Percentiles rank a stretch among this genome's conserved stretches.
Evolutionary conservation across 2,113 vertebrate species (phyloP).

Genomic region (Psephotus haematonotus): DNA sequence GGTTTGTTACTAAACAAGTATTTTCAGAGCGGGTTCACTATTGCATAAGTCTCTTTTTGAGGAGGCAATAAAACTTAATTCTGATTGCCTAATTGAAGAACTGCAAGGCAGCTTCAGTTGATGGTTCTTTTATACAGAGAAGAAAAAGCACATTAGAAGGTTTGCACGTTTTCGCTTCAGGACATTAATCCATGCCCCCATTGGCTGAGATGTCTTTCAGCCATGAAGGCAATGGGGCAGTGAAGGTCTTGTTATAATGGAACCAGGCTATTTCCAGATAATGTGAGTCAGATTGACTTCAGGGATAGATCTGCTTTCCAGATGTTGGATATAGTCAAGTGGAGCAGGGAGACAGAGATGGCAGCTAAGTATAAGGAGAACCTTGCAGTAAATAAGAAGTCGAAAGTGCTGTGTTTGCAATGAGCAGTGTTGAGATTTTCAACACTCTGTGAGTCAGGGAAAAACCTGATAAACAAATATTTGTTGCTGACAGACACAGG

Average conservation of each 20-base stretch:
- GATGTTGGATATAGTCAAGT: slow-evolving; percentile 53
- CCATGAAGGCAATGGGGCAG: slow-evolving; percentile 58
- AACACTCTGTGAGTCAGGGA: background rate
- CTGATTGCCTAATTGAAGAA: background rate
- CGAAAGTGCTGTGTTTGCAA: background rate
- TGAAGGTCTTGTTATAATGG: slow-evolving; percentile 67
- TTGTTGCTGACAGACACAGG: background rate
- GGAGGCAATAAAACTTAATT: background rate
- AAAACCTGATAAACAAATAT: background rate
- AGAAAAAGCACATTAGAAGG: background rate
- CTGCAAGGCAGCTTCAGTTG: background rate
- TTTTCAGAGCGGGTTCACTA: background rate
- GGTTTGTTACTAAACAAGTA: background rate
- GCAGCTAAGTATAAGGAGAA: slow-evolving; percentile 3
- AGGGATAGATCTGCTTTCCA: slow-evolving; percentile 64
- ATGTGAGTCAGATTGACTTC: slow-evolving; percentile 63
- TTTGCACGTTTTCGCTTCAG: slow-evolving; percentile 57
- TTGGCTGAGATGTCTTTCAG: slow-evolving; percentile 56
- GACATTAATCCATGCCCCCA: slow-evolving; percentile 49
- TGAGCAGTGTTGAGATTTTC: background rate
- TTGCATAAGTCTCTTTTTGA: background rate
- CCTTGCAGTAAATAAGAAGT: background rate
- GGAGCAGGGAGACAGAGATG: slow-evolving; percentile 28
- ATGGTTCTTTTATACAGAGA: background rate
- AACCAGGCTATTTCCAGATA: slow-evolving; percentile 67